Evolutionary conservation across 2,113 vertebrate species (phyloP), one percentile per base, ranked within the genome.

Genomic region (Callopanchax toddi): DNA sequence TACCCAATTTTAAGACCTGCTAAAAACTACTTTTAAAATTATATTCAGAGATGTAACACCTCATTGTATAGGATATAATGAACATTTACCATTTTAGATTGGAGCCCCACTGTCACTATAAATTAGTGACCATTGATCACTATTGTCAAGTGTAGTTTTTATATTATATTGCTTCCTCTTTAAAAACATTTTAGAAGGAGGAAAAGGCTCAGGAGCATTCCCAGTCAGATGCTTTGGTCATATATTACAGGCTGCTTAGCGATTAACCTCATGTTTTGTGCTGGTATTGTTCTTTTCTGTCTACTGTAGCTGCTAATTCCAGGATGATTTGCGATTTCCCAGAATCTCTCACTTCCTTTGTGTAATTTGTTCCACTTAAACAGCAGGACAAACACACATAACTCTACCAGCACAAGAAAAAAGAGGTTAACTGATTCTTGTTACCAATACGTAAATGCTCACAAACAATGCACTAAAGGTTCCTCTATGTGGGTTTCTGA

Each of bases 81-180:
- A n/a, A n/a, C n/a, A n/a, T n/a, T n/a, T n/a, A n/a, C n/a, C n/a
- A n/a, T n/a, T n/a, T n/a, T n/a, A n/a, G n/a, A n/a, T n/a, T 15
- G 13, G 11, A 40, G 13, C 13, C 39, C 39, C 39, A 40, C 15
- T 16, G 39, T 40, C 39, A 40, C 39, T 4, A 40, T 5, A 5
- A 13, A 5, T 40, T 13, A 17, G 39, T 40, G 4, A 5, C 15
- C 6, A 3, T 1, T 40, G 39, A 52, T 60, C 17, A 53, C 68
- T 48, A 26, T 58, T 65, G 54, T 36, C 21, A 68, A 34, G 25
- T 71, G 8, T n/a, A 8, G 23, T 73, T 46, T 20, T 46, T 20
- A 60, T 11, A 56, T 36, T 13, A 4, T 37, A 12, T 5, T 40
- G 15, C 13, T 49, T 61, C 34, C 22, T 20, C 48, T 26, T 61